Percentiles rank a stretch among this genome's conserved stretches.
These are phyloP conservation scores for Platycnemis pennipes DNA, from an alignment of 2,888 invertebrate genomes.

Conservation along the genomic window DNA sequence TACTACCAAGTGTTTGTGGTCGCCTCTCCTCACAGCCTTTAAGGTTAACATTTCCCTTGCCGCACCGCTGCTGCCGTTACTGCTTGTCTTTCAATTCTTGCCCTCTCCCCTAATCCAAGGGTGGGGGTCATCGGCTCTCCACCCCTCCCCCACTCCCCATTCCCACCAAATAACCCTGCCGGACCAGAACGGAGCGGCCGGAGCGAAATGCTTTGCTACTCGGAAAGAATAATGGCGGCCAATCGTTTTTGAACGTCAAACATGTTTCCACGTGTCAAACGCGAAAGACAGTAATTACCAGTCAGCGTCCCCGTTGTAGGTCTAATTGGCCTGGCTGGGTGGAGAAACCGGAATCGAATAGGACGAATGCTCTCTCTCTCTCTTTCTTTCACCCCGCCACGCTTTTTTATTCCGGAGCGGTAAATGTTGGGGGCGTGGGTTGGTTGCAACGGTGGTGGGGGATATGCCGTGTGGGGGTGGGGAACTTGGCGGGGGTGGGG, in stretches of 20 bases:
- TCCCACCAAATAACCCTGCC: conserved; percentile 4
- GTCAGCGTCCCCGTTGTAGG: conserved; percentile 49
- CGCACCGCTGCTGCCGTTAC: background rate
- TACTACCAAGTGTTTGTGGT: background rate
- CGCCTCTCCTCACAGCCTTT: background rate
- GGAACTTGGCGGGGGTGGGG: background rate
- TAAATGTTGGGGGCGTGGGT: conserved; percentile 28
- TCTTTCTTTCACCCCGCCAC: background rate
- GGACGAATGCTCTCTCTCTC: background rate
- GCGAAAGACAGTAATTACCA: conserved; percentile 47
- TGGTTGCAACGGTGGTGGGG: background rate
- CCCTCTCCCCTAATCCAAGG: background rate
- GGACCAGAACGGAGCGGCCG: background rate
- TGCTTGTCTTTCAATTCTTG: background rate
- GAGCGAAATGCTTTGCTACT: background rate
- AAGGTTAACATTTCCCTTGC: background rate
- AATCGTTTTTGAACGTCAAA: conserved; percentile 52
- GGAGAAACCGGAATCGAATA: conserved; percentile 43
- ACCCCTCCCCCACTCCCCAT: background rate
- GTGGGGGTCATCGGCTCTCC: background rate
- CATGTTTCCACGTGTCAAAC: conserved; percentile 59
- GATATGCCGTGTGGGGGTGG: background rate
- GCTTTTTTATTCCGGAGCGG: background rate
- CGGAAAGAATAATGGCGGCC: conserved; percentile 21
- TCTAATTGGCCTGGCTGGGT: conserved; percentile 51